Evolutionary conservation across 2,797 vertebrate genomes (phyloP).

Genomic region (Rhinoraja longicauda): DNA sequence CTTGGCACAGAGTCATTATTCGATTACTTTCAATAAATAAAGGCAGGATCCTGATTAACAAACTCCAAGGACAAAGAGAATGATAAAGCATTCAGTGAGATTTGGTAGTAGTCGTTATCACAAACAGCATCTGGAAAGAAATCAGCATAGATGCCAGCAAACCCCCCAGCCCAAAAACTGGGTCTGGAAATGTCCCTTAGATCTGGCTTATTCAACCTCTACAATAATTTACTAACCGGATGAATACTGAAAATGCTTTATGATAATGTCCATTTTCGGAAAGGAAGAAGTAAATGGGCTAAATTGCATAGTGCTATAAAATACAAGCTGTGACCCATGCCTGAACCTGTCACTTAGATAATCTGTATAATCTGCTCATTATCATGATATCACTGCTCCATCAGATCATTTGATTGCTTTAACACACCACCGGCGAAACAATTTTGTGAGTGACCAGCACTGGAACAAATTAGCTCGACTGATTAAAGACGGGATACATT

Average conservation of each 20-base stretch:
- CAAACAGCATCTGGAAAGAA: conserved; percentile 13
- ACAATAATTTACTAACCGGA: background rate
- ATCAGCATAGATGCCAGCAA: background rate
- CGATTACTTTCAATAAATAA: conserved; percentile 17
- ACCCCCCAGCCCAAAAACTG: background rate
- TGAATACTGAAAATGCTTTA: background rate
- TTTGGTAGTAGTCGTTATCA: background rate
- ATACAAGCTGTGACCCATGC: too few species aligned
- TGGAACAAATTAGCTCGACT: too few species aligned
- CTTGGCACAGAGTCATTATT: conserved; percentile 20
- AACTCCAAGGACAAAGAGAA: conserved; percentile 30
- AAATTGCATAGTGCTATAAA: too few species aligned
- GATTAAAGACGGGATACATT: too few species aligned
- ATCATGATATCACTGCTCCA: too few species aligned
- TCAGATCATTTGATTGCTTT: too few species aligned
- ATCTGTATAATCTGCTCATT: too few species aligned
- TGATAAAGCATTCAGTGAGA: conserved; percentile 11
- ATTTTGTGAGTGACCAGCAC: too few species aligned
- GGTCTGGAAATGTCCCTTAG: background rate
- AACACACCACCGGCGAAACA: too few species aligned
- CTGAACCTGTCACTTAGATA: too few species aligned
- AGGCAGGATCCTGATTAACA: conserved; percentile 21
- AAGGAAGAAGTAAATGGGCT: background rate
- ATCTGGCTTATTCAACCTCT: background rate
- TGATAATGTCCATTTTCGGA: background rate